Evolutionary conservation across 2,797 vertebrate genomes (phyloP).

Genomic region (Propithecus deckenii): DNA sequence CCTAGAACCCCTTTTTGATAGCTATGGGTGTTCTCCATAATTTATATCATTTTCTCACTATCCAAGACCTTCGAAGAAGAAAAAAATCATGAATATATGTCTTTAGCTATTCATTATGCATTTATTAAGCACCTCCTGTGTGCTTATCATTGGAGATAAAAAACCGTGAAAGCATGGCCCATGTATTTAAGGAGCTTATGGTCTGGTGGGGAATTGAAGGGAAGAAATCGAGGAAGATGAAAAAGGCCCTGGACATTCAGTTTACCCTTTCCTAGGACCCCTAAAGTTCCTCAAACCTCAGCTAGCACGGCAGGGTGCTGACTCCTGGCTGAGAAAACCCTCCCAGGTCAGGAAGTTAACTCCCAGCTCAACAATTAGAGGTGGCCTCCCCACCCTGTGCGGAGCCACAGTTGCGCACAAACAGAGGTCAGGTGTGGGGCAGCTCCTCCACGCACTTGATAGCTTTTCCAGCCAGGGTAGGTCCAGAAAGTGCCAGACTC

Average conservation of each 20-base stretch:
- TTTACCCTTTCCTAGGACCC: background rate
- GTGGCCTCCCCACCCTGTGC: slow-evolving; percentile 35
- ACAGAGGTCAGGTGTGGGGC: slow-evolving; percentile 69
- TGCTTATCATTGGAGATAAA: background rate
- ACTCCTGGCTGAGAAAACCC: background rate
- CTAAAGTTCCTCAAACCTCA: background rate
- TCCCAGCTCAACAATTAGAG: slow-evolving; percentile 60
- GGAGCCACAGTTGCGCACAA: slow-evolving; percentile 22
- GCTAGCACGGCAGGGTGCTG: background rate
- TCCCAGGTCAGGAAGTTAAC: slow-evolving; percentile 71
- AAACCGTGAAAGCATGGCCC: background rate
- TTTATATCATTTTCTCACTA: background rate
- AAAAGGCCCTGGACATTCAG: background rate
- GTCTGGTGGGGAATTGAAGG: too few relatives aligned
- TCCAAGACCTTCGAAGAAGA: background rate
- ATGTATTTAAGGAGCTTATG: background rate
- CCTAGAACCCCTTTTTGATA: background rate
- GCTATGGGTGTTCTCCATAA: accelerated
- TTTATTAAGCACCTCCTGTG: background rate
- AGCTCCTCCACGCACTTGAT: background rate
- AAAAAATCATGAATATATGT: background rate
- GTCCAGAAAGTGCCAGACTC: background rate
- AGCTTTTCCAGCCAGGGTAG: slow-evolving; percentile 58
- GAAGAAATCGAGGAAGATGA: background rate
- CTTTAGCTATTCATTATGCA: too few relatives aligned